Base-by-base conservation (phyloP, 2,797 vertebrate genomes). In the Iguana delicatissima region DNA sequence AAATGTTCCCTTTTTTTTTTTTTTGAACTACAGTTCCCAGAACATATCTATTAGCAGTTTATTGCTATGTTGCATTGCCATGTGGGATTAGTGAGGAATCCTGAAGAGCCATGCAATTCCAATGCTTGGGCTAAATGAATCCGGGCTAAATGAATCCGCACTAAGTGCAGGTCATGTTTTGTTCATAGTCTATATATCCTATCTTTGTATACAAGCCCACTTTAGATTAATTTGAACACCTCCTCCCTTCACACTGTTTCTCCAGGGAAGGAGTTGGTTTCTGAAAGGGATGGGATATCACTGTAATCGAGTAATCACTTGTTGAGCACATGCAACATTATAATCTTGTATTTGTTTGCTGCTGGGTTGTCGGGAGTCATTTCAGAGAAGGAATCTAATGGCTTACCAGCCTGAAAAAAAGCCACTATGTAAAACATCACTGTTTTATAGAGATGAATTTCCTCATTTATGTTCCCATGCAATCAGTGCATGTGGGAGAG, bases 361-460 rank as follows among this genome's bases (percentile, higher is more conserved):
- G 88, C 81, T 91, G 92, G 1, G 10, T 8, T 52, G 16, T 29
- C 22, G 24, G 14, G 76, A 91, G 74, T 94, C 80, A 52, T 94
- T 46, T 91, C 94, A 86, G 55, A 94, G 86, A 95, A 95, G 24
- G 89, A 83, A 32, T 59, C 16, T 94, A 94, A 94, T 96, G 91
- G 89, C 84, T 91, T 93, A 94, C 91, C 88, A 94, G 92, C 83
- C 4, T 94, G 89, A 95, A 94, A 81, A 89, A 87, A 93, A 84
- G 4, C 69, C 62, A 92, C 83, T 85, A 86, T 83, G n/a, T 92
- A 90, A 92, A 96, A 93, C 57, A 87, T 93, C 91, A 79, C 74
- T 91, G 81, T 93, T 97, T 96, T 96, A 96, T 96, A 87, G 84
- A 96, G 94, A 96, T 93, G 94, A 95, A 95, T 97, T 89, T 92